Percentiles rank a stretch among this genome's conserved stretches.
These are phyloP conservation scores for Sitodiplosis mosellana DNA, from an alignment of 1,140 invertebrate genomes.

Conservation along the genomic window DNA sequence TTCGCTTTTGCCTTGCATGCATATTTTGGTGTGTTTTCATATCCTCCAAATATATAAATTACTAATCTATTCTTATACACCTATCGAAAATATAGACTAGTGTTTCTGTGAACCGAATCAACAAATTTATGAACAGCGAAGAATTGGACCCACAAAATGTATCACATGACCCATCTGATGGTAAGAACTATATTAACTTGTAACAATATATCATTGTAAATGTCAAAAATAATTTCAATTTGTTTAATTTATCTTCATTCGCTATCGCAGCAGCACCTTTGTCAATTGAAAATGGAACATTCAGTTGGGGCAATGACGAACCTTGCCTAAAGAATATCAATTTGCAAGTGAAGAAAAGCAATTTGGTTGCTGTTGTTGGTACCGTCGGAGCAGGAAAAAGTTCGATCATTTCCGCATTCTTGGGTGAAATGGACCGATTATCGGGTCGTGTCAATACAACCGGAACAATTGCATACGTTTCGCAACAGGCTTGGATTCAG, in stretches of 20 bases:
- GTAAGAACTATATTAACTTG: slow-evolving; percentile 32
- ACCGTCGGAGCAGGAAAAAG: slow-evolving; percentile 81
- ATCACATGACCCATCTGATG: slow-evolving; percentile 49
- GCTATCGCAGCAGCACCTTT: slow-evolving; percentile 41
- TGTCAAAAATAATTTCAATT: neutral
- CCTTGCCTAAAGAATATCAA: slow-evolving; percentile 54
- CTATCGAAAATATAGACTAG: slow-evolving; percentile 35
- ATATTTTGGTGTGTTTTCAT: slow-evolving; percentile 3
- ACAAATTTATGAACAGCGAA: slow-evolving; percentile 77
- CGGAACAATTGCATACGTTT: slow-evolving; percentile 71
- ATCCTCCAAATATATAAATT: neutral
- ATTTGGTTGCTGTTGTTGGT: slow-evolving; percentile 70
- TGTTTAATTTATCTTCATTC: neutral
- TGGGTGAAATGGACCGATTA: slow-evolving; percentile 76
- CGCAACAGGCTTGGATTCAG: slow-evolving; percentile 90
- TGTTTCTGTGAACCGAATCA: slow-evolving; percentile 66
- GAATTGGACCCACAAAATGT: slow-evolving; percentile 62
- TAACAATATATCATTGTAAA: neutral
- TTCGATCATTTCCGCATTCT: slow-evolving; percentile 63
- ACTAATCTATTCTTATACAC: too few species aligned
- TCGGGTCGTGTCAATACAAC: slow-evolving; percentile 65
- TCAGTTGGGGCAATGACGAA: slow-evolving; percentile 49
- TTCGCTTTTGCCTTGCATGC: neutral
- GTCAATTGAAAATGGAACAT: slow-evolving; percentile 56
- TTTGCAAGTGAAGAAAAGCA: slow-evolving; percentile 41